Evolutionary conservation across 2,797 vertebrate genomes (phyloP), one percentile per base, ranked within the genome.

Genomic region (Poecilia gillii): DNA sequence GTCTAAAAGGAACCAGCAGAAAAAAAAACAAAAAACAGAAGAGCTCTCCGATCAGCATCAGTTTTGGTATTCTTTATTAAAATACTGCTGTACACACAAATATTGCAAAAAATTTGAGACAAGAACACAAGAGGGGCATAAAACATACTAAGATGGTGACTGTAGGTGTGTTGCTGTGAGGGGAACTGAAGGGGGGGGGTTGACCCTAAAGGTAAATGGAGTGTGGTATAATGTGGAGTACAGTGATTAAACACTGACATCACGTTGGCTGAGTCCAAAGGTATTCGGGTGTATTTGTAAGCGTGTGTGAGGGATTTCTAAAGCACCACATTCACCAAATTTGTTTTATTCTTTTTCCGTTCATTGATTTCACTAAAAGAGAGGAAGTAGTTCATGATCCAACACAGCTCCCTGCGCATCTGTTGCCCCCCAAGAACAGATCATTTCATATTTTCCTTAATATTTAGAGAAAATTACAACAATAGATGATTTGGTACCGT

Each of bases 31-130:
- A 31, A 1, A 70, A 39, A 70, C 41, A 57, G 25, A 28, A 57
- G 39, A n/a, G 39, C 3, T 66, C 23, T n/a, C 39, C 25, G 4
- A 70, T 70, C 45, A 28, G 53, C 9, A 57, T 57, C 53, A 57
- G 79, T 96, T 95, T 96, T 97, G 95, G 95, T 97, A 97, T 97
- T 98, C 98, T 99, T 99, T 99, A 99, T 99, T 99, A 99, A 99
- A 99, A 99, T 99, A 99, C 97, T 98, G 98, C 98, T 99, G 97
- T 99, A 99, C 98, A 99, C 96, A 97, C 96, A 96, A 96, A 96
- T 96, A 96, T 96, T 96, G 94, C 96, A 96, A 96, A 46, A 62
- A 96, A 94, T 94, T 89, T 97, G 97, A 97, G 97, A 97, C 97
- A 93, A 94, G 96, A 97, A 97, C 96, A 97, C 93, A 96, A 96